Evolutionary conservation across 2,797 vertebrate genomes (phyloP).

Genomic region (Gymnoscopelus braueri): DNA sequence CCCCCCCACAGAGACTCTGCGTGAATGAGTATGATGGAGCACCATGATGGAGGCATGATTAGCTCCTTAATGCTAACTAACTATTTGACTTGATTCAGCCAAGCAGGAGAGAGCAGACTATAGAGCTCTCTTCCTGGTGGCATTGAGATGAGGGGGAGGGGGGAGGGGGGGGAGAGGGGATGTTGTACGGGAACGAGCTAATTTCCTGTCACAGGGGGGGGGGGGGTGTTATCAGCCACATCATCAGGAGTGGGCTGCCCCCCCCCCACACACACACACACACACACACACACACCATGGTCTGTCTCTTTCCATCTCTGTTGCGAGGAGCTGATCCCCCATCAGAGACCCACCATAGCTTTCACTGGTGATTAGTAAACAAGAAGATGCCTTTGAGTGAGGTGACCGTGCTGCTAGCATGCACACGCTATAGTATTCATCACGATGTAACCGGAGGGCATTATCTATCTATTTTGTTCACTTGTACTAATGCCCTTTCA

Average conservation of each 20-base stretch:
- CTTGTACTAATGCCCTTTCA: conserved; percentile 53
- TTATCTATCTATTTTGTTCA: conserved; percentile 49
- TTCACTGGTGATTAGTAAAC: conserved; percentile 53
- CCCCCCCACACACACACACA: neutral
- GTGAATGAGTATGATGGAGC: neutral
- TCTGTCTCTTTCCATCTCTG: conserved; percentile 45
- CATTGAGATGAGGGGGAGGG: conserved; percentile 41
- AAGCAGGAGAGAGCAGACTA: conserved; percentile 38
- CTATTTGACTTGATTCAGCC: conserved; percentile 50
- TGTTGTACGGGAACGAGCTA: conserved; percentile 52
- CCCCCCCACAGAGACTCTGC: too few species aligned
- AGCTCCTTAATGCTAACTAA: conserved; percentile 39
- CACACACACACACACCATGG: neutral
- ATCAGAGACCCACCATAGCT: conserved; percentile 29
- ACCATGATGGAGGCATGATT: conserved; percentile 46
- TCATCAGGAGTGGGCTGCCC: conserved; percentile 18
- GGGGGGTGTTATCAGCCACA: conserved; percentile 56
- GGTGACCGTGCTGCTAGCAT: conserved; percentile 21
- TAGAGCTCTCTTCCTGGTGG: conserved; percentile 39
- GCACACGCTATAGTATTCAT: conserved; percentile 31
- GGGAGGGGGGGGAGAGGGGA: too few species aligned
- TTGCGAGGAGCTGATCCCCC: conserved; percentile 26
- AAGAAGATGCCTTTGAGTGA: conserved; percentile 42
- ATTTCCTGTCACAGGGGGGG: conserved; percentile 53
- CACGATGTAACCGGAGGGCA: conserved; percentile 31